phyloP scores from a whole-genome alignment of 2,888 invertebrate genomes.

The Drosophila atripex region DNA sequence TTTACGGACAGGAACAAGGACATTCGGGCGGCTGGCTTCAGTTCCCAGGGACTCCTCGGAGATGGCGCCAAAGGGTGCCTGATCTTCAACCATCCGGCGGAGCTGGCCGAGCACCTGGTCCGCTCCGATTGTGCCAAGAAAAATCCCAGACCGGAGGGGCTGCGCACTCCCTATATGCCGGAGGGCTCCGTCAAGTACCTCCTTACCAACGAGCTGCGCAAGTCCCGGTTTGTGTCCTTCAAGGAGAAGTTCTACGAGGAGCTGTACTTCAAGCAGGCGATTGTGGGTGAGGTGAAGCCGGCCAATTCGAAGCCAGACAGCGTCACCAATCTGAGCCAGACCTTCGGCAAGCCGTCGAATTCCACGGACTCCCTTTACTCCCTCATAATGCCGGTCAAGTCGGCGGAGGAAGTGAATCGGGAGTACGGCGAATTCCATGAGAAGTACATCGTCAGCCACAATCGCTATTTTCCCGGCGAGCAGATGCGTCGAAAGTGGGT shows the following conservation, averaged over 20 bases:
- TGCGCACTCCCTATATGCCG: constrained; percentile 49
- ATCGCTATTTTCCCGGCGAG: constrained; percentile 78
- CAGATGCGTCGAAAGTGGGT: constrained; percentile 70
- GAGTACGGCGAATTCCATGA: constrained; percentile 73
- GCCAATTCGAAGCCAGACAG: constrained; percentile 71
- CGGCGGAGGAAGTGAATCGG: constrained; percentile 63
- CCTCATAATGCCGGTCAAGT: constrained; percentile 68
- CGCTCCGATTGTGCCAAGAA: constrained; percentile 46
- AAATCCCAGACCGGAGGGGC: background rate
- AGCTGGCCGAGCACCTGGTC: constrained; percentile 71
- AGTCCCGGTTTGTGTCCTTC: constrained; percentile 77
- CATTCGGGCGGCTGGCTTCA: constrained; percentile 65
- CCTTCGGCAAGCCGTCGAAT: constrained; percentile 61
- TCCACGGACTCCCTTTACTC: constrained; percentile 52
- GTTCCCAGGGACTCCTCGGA: background rate
- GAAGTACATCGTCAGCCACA: constrained; percentile 78
- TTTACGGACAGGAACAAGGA: constrained; percentile 66
- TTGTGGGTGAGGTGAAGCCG: constrained; percentile 63
- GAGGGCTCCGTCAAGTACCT: constrained; percentile 61
- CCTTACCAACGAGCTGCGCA: constrained; percentile 69
- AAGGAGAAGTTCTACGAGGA: constrained; percentile 80
- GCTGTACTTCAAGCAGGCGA: constrained; percentile 72
- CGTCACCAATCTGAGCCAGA: constrained; percentile 70
- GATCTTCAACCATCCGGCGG: constrained; percentile 54
- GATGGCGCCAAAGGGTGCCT: constrained; percentile 35